These are phyloP conservation scores for Ruditapes philippinarum DNA, from an alignment of 1,140 invertebrate species.

Conservation along the genomic window DNA sequence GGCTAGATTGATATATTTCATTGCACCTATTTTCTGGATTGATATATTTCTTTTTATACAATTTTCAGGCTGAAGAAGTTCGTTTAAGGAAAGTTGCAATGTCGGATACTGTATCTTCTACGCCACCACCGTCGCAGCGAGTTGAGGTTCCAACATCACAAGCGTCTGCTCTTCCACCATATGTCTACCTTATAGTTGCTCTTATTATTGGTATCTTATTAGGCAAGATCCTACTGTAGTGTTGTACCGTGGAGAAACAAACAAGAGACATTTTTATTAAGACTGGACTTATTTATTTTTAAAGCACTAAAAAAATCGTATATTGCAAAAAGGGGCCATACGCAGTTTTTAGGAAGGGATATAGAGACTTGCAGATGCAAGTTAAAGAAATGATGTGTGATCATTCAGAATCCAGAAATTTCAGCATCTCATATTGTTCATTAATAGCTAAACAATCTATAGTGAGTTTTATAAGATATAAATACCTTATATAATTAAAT, in stretches of 20 bases:
- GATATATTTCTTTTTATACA: too few relatives aligned
- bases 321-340: slow-evolving; percentile 44
- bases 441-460: background rate
- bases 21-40: too few relatives aligned
- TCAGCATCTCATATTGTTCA: background rate
- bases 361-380: background rate
- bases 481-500: too few relatives aligned
- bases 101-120: slow-evolving; percentile 88
- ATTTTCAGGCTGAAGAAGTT: slow-evolving; percentile 86
- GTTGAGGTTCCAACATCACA: slow-evolving; percentile 72
- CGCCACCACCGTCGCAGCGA: slow-evolving; percentile 75
- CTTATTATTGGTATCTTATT: slow-evolving; percentile 87
- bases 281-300: slow-evolving; percentile 21
- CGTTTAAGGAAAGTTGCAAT: slow-evolving; percentile 89
- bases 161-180: slow-evolving; percentile 80
- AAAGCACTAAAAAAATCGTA: slow-evolving; percentile 33
- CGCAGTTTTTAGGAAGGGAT: background rate
- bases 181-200: slow-evolving; percentile 86
- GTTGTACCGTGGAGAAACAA: background rate
- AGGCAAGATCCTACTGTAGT: slow-evolving; percentile 87
- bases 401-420: background rate
- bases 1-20: too few relatives aligned
- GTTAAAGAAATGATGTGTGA: background rate
- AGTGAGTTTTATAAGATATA: background rate
- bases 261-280: background rate